These are phyloP conservation scores for Struthio camelus DNA, from an alignment of 2,113 vertebrate species.

Conservation along the genomic window DNA sequence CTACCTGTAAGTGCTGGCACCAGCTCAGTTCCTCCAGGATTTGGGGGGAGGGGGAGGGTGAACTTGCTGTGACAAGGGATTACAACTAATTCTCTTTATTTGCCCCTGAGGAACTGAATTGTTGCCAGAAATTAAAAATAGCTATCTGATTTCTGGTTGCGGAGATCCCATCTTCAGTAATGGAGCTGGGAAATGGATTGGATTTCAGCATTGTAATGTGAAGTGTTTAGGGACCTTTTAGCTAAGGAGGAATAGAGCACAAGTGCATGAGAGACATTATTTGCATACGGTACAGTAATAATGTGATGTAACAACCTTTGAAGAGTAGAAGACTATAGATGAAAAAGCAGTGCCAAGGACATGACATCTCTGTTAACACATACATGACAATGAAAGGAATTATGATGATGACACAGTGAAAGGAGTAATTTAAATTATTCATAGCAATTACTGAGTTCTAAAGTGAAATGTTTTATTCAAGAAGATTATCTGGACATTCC, in stretches of 20 bases:
- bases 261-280: background rate
- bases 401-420: too few species aligned
- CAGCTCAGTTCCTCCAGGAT: background rate
- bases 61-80: background rate
- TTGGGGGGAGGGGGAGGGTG: too few species aligned
- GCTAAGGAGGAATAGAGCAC: background rate
- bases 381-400: too few species aligned
- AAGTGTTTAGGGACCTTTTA: background rate
- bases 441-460: background rate
- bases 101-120: background rate
- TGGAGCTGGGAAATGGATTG: too few species aligned
- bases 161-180: background rate
- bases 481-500: background rate
- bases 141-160: background rate
- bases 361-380: background rate
- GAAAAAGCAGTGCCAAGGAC: background rate
- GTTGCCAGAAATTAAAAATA: background rate
- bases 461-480: background rate
- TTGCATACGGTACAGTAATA: background rate
- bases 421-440: background rate
- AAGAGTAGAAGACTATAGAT: background rate
- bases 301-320: too few species aligned
- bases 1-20: background rate
- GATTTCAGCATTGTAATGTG: accelerated
- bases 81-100: background rate